A percentile compares a stretch with the other conserved stretches of the same genome.
phyloP scores from a whole-genome alignment of 2,113 vertebrate genomes.

The Sphyrna mokarran region DNA sequence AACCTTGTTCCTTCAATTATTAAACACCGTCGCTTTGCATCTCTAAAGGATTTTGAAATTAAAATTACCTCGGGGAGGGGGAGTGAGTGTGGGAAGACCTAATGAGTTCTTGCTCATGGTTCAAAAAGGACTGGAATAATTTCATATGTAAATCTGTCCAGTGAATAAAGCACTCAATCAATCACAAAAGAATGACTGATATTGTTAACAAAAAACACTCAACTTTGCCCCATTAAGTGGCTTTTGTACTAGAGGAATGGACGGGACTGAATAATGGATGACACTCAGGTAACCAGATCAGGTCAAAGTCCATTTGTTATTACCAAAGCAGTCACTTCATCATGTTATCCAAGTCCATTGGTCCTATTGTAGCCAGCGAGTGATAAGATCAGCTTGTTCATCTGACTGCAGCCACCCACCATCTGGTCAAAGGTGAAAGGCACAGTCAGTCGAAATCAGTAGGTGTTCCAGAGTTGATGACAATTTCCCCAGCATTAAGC shows the following conservation, averaged over 20 bases:
- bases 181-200: neutral
- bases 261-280: neutral
- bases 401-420: neutral
- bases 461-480: neutral
- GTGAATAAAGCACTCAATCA: neutral
- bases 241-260: neutral
- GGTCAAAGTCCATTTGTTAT: neutral
- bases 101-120: neutral
- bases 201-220: neutral
- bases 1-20: neutral
- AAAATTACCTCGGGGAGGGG: neutral
- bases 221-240: neutral
- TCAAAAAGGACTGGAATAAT: neutral
- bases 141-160: neutral
- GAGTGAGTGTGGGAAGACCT: neutral
- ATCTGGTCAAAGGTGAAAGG: neutral
- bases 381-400: neutral
- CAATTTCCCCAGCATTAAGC: neutral
- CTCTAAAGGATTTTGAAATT: neutral
- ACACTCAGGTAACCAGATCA: neutral
- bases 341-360: neutral
- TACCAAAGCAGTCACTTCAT: neutral
- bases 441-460: neutral
- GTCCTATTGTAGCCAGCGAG: no score
- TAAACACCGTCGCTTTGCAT: neutral